Conservation (phyloP, 2,113 vertebrate genomes). For the Ciconia maguari region DNA sequence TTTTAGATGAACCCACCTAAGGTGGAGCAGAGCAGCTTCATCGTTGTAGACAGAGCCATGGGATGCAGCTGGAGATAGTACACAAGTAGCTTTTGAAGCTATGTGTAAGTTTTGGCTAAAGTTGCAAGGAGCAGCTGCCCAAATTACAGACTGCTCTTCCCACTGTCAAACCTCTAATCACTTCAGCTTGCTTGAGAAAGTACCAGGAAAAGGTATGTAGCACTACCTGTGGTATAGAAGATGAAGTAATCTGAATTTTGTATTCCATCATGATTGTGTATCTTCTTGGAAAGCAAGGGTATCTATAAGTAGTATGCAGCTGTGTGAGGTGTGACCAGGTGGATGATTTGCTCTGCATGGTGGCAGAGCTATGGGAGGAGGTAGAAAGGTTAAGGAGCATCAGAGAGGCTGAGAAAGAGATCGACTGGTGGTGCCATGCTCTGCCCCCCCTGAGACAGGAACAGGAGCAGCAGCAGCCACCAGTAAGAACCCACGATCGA, state of each 20-base stretch:
- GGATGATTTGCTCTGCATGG: too few relatives aligned
- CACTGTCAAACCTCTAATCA: not conserved
- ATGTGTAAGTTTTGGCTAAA: not conserved
- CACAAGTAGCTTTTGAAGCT: not conserved
- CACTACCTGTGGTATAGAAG: not conserved
- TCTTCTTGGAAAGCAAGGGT: not conserved
- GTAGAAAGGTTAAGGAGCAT: too few relatives aligned
- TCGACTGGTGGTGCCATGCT: too few relatives aligned
- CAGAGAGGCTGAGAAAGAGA: too few relatives aligned
- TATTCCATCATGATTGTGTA: not conserved
- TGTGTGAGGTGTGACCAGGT: too few relatives aligned
- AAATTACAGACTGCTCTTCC: not conserved
- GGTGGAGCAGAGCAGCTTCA: not conserved
- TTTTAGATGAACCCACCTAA: not conserved
- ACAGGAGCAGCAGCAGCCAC: too few relatives aligned
- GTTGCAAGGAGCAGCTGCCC: not conserved
- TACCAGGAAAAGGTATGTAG: not conserved
- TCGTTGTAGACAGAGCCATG: not conserved
- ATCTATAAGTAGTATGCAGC: not conserved
- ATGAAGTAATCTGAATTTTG: not conserved
- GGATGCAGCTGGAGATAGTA: not conserved
- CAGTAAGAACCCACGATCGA: too few relatives aligned
- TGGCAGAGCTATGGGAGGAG: too few relatives aligned
- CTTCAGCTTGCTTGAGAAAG: not conserved
- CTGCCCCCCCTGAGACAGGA: too few relatives aligned